phyloP scores from a whole-genome alignment of 2,797 vertebrate species.

The Coregonus sp. region DNA sequence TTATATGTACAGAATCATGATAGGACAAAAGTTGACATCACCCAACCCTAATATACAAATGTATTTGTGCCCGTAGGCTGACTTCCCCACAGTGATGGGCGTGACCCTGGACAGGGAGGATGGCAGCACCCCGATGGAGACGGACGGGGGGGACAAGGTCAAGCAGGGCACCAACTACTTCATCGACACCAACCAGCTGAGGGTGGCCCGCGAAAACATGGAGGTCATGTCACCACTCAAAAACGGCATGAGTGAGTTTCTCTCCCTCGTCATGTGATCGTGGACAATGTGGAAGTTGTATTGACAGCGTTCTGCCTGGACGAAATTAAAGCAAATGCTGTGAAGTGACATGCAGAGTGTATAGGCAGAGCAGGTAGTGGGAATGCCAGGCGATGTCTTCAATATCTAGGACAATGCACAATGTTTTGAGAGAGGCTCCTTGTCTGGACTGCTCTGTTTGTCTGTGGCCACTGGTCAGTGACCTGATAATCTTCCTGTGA shows the following conservation, averaged over 20 bases:
- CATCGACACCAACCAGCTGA: constrained; percentile 96
- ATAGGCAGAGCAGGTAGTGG: background rate
- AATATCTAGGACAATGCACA: background rate
- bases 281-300: background rate
- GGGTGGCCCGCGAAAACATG: constrained; percentile 95
- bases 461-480: background rate
- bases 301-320: background rate
- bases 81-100: constrained; percentile 97
- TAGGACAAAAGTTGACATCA: background rate
- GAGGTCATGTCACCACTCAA: constrained; percentile 98
- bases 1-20: too few species aligned
- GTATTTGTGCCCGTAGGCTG: constrained; percentile 79
- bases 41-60: background rate
- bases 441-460: background rate
- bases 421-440: background rate
- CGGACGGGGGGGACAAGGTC: constrained; percentile 90
- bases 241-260: constrained; percentile 94
- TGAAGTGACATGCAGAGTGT: background rate
- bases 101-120: constrained; percentile 93
- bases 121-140: constrained; percentile 94
- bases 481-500: background rate
- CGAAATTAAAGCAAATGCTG: background rate
- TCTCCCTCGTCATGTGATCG: background rate
- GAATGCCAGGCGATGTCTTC: background rate
- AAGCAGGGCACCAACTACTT: constrained; percentile 94